Evolutionary conservation across 2,113 vertebrate species (phyloP).

Genomic region (Pitta sordida): DNA sequence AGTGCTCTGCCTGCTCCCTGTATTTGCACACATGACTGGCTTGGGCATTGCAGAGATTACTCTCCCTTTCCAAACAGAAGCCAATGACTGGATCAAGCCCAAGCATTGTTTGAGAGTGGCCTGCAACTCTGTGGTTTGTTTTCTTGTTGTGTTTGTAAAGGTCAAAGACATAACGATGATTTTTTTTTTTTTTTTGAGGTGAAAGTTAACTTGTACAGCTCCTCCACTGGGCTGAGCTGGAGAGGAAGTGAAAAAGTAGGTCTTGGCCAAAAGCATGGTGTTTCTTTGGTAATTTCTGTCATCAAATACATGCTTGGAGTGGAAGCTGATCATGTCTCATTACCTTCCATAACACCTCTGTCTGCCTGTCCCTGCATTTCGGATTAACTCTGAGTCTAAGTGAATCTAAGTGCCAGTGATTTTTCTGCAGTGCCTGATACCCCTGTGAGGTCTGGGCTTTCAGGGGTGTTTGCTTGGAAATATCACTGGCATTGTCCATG

Average conservation of each 20-base stretch:
- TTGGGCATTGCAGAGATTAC: constrained; percentile 3
- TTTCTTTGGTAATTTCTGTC: background rate
- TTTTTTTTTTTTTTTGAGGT: background rate
- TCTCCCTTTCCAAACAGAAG: constrained; percentile 54
- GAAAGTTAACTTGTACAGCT: background rate
- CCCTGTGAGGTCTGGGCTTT: background rate
- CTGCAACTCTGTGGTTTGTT: background rate
- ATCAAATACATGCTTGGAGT: background rate
- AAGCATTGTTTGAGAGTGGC: constrained; percentile 46
- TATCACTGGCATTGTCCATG: background rate
- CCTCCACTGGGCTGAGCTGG: background rate
- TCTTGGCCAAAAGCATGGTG: background rate
- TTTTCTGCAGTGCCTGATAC: background rate
- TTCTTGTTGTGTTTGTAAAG: constrained; percentile 28
- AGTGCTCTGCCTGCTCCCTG: background rate
- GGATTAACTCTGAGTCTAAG: too few relatives aligned
- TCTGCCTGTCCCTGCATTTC: too few relatives aligned
- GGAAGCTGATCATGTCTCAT: background rate
- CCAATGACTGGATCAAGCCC: constrained; percentile 32
- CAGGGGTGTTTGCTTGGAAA: background rate
- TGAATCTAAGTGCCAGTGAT: background rate
- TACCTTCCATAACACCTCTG: background rate
- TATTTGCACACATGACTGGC: background rate
- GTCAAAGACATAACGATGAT: background rate
- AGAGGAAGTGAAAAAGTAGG: background rate